phyloP scores from a whole-genome alignment of 2,888 invertebrate genomes.

The Sesia bembeciformis region DNA sequence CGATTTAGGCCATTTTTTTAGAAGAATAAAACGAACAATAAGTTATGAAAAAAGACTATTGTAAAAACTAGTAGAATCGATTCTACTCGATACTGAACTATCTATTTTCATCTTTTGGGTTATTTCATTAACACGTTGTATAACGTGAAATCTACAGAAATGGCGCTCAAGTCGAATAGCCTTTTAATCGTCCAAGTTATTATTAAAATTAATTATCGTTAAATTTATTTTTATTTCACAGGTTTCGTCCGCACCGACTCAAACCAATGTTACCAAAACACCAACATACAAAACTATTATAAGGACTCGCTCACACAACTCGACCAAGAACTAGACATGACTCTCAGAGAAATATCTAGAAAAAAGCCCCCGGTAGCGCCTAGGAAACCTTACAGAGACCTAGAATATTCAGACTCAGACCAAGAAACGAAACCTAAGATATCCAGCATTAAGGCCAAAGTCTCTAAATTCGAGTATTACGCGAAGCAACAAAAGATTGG shows the following conservation, averaged over 20 bases:
- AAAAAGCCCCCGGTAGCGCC: constrained; percentile 80
- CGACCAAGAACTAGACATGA: constrained; percentile 61
- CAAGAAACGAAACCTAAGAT: constrained; percentile 55
- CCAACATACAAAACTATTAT: constrained; percentile 39
- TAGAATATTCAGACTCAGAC: constrained; percentile 66
- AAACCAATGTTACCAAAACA: constrained; percentile 47
- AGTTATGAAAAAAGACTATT: too few relatives aligned
- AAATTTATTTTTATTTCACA: constrained; percentile 13
- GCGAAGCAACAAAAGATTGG: constrained; percentile 77
- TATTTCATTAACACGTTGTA: too few relatives aligned
- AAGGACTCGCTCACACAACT: constrained; percentile 52
- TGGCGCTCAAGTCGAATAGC: too few relatives aligned
- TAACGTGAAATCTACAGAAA: too few relatives aligned
- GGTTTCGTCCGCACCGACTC: constrained; percentile 39
- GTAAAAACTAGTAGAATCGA: too few relatives aligned
- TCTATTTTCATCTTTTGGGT: too few relatives aligned
- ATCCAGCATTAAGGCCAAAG: constrained; percentile 80
- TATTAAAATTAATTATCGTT: too few relatives aligned
- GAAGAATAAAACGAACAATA: too few relatives aligned
- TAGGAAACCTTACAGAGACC: constrained; percentile 70
- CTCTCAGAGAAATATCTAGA: constrained; percentile 64
- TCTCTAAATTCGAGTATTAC: constrained; percentile 86
- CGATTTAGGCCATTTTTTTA: too few relatives aligned
- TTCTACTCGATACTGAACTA: too few relatives aligned
- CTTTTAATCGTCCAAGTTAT: neutral